Percentiles rank a stretch among this genome's conserved stretches.
Evolutionary conservation across 2,888 invertebrate species (phyloP).

Genomic region (Herminia tarsipennalis): DNA sequence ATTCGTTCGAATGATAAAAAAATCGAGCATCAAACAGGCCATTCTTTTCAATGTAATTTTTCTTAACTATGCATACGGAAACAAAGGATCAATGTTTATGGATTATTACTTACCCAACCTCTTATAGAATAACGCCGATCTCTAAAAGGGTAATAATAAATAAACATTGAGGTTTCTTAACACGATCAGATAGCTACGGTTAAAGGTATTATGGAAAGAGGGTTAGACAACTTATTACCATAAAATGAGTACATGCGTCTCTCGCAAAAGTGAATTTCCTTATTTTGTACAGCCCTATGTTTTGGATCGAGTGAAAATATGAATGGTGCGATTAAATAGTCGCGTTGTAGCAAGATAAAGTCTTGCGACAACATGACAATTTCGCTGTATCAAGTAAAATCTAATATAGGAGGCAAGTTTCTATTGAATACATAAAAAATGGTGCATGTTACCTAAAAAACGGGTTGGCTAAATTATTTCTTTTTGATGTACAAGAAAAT

Average conservation of each 20-base stretch:
- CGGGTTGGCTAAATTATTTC: no score
- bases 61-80: neutral
- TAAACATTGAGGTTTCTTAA: conserved; percentile 27
- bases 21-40: no score
- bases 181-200: conserved; percentile 14
- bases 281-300: conserved; percentile 15
- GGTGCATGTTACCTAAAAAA: no score
- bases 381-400: no score
- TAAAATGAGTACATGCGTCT: conserved; percentile 24
- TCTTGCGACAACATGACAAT: no score
- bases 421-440: no score
- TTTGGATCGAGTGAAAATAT: conserved; percentile 5
- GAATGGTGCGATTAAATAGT: no score
- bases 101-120: conserved; percentile 1
- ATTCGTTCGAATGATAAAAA: no score
- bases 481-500: no score
- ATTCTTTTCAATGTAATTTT: no score
- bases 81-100: conserved; percentile 15
- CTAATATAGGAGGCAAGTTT: no score
- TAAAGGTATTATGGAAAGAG: conserved; percentile 16
- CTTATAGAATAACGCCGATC: conserved; percentile 4
- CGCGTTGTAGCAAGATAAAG: no score
- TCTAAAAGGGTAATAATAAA: conserved; percentile 11
- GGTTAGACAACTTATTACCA: conserved; percentile 38
- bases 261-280: conserved; percentile 14